Base-by-base conservation (phyloP, 2,113 vertebrate genomes). In the Camelus dromedarius region DNA sequence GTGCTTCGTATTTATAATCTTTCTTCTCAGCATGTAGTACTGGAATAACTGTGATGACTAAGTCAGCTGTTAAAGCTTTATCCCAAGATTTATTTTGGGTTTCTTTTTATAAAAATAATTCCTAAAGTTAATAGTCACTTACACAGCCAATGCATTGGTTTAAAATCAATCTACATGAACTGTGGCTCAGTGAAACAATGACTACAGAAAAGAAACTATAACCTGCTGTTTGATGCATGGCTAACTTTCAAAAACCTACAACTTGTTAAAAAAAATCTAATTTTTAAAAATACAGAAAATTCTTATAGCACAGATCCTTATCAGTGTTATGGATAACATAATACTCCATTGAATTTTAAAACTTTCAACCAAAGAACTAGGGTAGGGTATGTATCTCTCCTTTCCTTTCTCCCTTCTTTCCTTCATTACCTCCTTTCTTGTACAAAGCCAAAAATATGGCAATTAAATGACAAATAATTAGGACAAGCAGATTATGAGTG, bases 1-100 rank as follows among this genome's bases (percentile, higher is more conserved):
- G 96, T n/a, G 66, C 82, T 98, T 98, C 58, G 12, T 98, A 97
- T 97, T 98, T 98, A 85, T 97, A 81, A 97, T 96, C 93, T 96
- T 96, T 89, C 91, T 96, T 98, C 97, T 95, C 97, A 98, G 97
- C 97, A 93, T 91, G 97, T 4, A 97, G 91, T 58, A 73, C 28
- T 62, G 64, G 90, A 96, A 80, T 88, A 97, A 92, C 95, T 93
- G 16, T 72, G 97, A 98, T 72, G 94, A 97, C 50, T 75, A 96
- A 96, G 86, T 93, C 85, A 95, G 82, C 72, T 98, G 96, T 89
- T 97, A 96, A 97, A 97, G 81, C 86, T 97, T 92, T 95, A 95
- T 92, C 87, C 81, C n/a, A 80, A 87, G 87, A 69, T 97, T 98
- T 96, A 97, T 76, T 97, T 95, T 96, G 35, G 91, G 81, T 67